Evolutionary conservation across 2,797 vertebrate genomes (phyloP).

Genomic region (Knipowitschia caucasica): DNA sequence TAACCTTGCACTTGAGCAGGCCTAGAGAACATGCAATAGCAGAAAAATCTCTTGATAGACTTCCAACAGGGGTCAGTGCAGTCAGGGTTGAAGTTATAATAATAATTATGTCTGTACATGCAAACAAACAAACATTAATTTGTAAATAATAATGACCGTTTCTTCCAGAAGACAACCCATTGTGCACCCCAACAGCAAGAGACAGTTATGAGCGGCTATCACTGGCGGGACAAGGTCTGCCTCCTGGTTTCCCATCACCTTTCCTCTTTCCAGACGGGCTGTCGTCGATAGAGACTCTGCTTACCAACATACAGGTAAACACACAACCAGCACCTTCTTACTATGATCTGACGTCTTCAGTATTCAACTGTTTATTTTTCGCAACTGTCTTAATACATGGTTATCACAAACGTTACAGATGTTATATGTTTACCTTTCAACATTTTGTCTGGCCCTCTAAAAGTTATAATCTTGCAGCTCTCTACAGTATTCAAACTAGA

Average conservation of each 20-base stretch:
- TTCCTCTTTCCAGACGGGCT: constrained; percentile 98
- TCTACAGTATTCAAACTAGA: no score
- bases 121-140: constrained; percentile 3
- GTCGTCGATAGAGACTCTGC: constrained; percentile 98
- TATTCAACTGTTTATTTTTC: no score
- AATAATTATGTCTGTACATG: background rate
- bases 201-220: constrained; percentile 98
- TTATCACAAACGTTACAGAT: no score
- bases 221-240: constrained; percentile 89
- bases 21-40: constrained; percentile 57
- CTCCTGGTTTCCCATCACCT: constrained; percentile 95
- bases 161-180: constrained; percentile 89
- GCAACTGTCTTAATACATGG: no score
- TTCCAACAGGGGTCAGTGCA: constrained; percentile 26
- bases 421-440: no score
- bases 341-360: background rate
- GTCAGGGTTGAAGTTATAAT: constrained; percentile 26
- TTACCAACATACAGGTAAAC: constrained; percentile 86
- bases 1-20: constrained; percentile 63
- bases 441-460: no score
- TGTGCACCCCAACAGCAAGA: constrained; percentile 97
- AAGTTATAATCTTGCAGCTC: no score
- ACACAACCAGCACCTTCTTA: background rate
- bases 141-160: constrained; percentile 8
- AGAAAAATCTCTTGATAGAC: constrained; percentile 68